These are phyloP conservation scores for Byasa hedistus DNA, from an alignment of 2,888 invertebrate species.

Conservation along the genomic window DNA sequence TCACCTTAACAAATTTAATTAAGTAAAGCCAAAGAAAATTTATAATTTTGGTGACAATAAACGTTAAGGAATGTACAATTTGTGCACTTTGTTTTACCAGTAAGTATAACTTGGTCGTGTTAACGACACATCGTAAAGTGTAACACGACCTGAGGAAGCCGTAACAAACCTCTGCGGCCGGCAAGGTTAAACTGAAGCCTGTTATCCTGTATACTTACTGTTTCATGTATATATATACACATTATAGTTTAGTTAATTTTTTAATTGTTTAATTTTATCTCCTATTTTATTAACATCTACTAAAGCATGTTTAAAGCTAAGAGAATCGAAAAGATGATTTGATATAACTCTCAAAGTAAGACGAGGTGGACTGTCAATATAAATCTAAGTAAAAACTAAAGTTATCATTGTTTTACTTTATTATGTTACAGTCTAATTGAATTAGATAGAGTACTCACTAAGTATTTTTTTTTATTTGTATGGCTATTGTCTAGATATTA, in stretches of 20 bases:
- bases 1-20: too few relatives aligned
- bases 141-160: constrained; percentile 24
- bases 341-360: background rate
- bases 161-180: constrained; percentile 16
- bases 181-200: constrained; percentile 29
- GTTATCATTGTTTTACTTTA: background rate
- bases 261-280: too few relatives aligned
- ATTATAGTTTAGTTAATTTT: too few relatives aligned
- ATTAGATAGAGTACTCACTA: background rate
- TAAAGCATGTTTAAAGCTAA: too few relatives aligned
- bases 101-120: constrained; percentile 1
- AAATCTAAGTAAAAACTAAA: background rate
- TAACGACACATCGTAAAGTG: constrained; percentile 15
- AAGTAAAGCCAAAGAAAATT: background rate
- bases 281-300: too few relatives aligned
- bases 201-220: background rate
- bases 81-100: constrained; percentile 10
- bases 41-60: background rate
- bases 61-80: background rate
- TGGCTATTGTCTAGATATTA: too few relatives aligned
- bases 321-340: too few relatives aligned
- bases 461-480: too few relatives aligned
- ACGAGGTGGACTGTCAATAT: background rate
- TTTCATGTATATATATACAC: too few relatives aligned
- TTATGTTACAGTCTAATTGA: background rate